Base-by-base conservation (phyloP, 2,888 invertebrate genomes). In the Calameuta filiformis region DNA sequence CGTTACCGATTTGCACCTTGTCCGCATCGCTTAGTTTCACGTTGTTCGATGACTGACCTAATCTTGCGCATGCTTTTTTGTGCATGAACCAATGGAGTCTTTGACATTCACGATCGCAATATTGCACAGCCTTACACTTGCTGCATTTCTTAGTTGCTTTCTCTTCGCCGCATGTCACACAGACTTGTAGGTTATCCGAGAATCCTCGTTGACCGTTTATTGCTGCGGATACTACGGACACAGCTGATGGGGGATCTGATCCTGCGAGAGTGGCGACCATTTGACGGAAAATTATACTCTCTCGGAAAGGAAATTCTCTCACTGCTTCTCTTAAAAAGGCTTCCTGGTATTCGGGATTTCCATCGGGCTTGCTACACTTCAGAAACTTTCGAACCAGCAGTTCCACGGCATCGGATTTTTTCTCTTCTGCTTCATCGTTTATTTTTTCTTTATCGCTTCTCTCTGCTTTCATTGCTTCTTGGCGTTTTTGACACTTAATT, bases 101-200 rank as follows among this genome's bases (percentile, higher is more conserved):
- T 91, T 99, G 99, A 90, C 99, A 99, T 88, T 96, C 96, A 80
- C 97, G 94, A 92, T 98, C 96, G 92, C 99, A 99, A 90, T 99
- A 99, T 90, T 96, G 96, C 76, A 97, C 97, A 79, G 94, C 94
- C 93, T 97, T 98, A 92, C 99, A 99, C 90, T 97, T 97, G 12
- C 98, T 96, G 92, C 99, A 99, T 91, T 98, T 97, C 90, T 98
- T 98, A 11, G 95, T 94, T 0, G 98, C 97, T 84, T 96, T 96
- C 86, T 97, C 96, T 87, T 97, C 97, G 0, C 97, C 96, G 88
- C 98, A 98, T 1, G 97, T 96, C 79, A 95, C 95, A 90, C 98
- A 98, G 76, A 94, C 93, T 23, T 95, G 93, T 80, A 94, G 93
- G 85, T 91, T 92, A 83, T 94, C 94, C 23, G 94, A 94, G 90